Evolutionary conservation across 2,113 vertebrate species (phyloP).

Genomic region (Columba livia): DNA sequence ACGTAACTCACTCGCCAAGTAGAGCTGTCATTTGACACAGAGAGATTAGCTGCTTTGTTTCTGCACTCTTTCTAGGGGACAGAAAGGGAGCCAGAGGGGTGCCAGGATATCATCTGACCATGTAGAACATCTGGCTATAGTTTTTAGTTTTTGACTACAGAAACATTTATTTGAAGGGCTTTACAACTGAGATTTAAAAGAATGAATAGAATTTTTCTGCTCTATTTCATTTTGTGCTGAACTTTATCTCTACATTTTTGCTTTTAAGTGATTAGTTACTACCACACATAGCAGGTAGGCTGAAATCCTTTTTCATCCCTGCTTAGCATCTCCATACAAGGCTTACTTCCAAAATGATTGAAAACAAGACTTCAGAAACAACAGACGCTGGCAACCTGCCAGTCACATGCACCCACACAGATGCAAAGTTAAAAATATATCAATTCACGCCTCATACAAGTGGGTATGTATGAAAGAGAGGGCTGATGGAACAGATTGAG

Average conservation of each 20-base stretch:
- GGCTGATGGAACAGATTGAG: constrained; percentile 51
- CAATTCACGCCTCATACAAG: constrained; percentile 51
- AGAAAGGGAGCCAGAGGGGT: neutral
- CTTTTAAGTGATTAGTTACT: constrained; percentile 49
- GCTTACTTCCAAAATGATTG: constrained; percentile 61
- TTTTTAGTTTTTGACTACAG: neutral
- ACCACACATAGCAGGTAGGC: constrained; percentile 47
- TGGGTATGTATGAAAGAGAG: constrained; percentile 33
- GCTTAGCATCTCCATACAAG: constrained; percentile 25
- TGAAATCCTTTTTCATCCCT: constrained; percentile 61
- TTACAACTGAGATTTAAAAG: constrained; percentile 20
- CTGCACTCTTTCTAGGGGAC: neutral
- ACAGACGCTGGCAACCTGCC: constrained; percentile 53
- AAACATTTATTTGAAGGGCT: neutral
- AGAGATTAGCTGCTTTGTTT: neutral
- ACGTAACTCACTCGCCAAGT: neutral
- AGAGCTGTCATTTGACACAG: neutral
- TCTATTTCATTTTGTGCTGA: neutral
- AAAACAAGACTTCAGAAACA: constrained; percentile 58
- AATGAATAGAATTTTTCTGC: constrained; percentile 16
- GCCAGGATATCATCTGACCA: neutral
- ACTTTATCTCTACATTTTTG: constrained; percentile 15
- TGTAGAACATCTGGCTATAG: neutral
- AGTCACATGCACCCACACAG: constrained; percentile 64
- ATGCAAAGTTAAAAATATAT: constrained; percentile 66